Percentiles rank a stretch among this genome's conserved stretches.
These are phyloP conservation scores for Corythoichthys intestinalis DNA, from an alignment of 2,113 vertebrate species.

Conservation along the genomic window DNA sequence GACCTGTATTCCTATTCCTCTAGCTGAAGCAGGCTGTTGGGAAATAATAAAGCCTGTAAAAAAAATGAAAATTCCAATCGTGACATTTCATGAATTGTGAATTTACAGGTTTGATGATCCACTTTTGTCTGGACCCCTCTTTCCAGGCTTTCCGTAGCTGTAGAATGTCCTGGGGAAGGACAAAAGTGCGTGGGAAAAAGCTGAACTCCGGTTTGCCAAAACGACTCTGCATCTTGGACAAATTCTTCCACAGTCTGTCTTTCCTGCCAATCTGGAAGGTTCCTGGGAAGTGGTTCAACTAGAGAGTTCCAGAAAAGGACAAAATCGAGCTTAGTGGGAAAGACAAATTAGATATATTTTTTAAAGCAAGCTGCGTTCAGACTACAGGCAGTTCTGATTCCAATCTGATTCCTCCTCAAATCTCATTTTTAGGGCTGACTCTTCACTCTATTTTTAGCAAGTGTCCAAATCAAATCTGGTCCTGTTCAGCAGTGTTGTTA, in stretches of 20 bases:
- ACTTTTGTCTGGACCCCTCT: constrained; percentile 83
- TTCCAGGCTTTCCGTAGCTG: constrained; percentile 90
- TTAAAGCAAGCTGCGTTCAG: too few species aligned
- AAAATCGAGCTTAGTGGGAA: background rate
- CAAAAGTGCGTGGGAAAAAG: constrained; percentile 92
- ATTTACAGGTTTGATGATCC: constrained; percentile 94
- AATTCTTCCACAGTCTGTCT: constrained; percentile 92
- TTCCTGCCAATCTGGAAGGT: constrained; percentile 97
- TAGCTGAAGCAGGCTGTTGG: constrained; percentile 88
- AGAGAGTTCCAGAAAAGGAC: constrained; percentile 1
- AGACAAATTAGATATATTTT: background rate
- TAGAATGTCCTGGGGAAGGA: constrained; percentile 93
- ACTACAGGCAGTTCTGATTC: too few species aligned
- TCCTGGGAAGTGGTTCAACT: constrained; percentile 97
- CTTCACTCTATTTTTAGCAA: too few species aligned
- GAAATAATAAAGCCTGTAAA: background rate
- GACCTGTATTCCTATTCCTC: constrained; percentile 96
- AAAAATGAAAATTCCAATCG: background rate
- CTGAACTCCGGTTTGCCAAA: constrained; percentile 90
- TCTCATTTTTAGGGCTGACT: too few species aligned
- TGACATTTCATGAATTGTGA: background rate
- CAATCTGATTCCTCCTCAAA: too few species aligned
- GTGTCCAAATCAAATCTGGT: too few species aligned
- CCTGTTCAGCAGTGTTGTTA: too few species aligned
- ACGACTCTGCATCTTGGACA: constrained; percentile 88